Evolutionary conservation across 2,113 vertebrate genomes (phyloP), one percentile per base, ranked within the genome.

Genomic region (Syngnathus scovelli): DNA sequence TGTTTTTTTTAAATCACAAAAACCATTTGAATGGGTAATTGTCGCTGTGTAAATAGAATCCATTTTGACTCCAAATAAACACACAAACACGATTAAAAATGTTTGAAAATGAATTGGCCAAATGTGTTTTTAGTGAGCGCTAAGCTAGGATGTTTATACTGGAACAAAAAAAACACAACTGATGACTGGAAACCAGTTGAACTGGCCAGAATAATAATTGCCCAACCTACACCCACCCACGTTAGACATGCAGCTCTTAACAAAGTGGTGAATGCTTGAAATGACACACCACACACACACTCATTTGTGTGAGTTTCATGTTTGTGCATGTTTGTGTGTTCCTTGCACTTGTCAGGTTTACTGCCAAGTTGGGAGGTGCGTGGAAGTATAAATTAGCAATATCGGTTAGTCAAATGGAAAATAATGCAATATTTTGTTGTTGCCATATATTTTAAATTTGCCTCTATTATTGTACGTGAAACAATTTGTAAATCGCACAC

Each of bases 121-220:
- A 33, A 33, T 33, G 27, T 33, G 27, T 3, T 33, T 33, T 33
- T 10, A 6, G 16, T 6, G 18, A 9, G 18, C 36, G 10, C 41
- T 43, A 11, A 8, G 18, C 7, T 60, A 11, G 18, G 39, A 11
- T 19, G 3, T 60, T 19, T 43, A 21, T 54, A 6, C 18, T 54
- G 9, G 33, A 23, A 66, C 15, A 16, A 48, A 51, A 11, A 33
- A 33, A 6, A 66, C 44, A 36, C 7, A 8, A 58, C 37, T 41
- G 5, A 61, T 21, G 36, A 5, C 18, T 33, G 7, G 7, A 59
- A 86, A 86, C 81, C 72, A 68, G 86, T 84, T 84, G 70, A 64
- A 65, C 83, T 67, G 67, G 84, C 74, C 16, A n/a, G 46, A 8
- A 54, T 44, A 49, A 66, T 23, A 36, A 49, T 9, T n/a, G 16